Base-by-base conservation (phyloP, 1,140 invertebrate species). In the Drosophila kikkawai region DNA sequence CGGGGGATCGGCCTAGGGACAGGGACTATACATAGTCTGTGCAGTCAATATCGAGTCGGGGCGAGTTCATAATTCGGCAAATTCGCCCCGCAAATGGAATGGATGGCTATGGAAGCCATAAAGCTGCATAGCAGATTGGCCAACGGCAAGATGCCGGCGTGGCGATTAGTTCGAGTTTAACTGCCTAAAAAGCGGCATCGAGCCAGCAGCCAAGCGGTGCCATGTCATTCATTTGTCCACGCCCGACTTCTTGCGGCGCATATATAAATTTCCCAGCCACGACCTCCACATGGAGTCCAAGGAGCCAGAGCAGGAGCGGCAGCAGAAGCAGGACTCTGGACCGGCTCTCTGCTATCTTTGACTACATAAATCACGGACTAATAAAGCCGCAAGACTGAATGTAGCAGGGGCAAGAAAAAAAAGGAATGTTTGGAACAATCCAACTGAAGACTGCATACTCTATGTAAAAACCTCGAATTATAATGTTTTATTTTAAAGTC, bases 361-460 rank as follows among this genome's bases (percentile, higher is more conserved):
- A 90, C 85, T 90, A 85, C 85, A 90, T 90, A 90, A 90, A 90
- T 90, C 85, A 90, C 85, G 71, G 85, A 90, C 85, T 90, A 90
- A 90, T 90, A 90, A 90, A 90, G 85, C 85, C 85, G 82, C 85
- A 90, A 91, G 85, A 91, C 86, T 85, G 70, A 73, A 71, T 73
- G 69, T 84, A 76, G 74, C 65, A 77, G 64, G 65, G 45, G 44
- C 50, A 76, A 48, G 42, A 44, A 58, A 59, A 68, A 76, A 61
- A 12, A 68, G 26, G 48, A 68, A 68, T 70, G 48, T 17, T 9
- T 26, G 9, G 3, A 4, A 4, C 7, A 22, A 26, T 34, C 4
- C 22, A 1, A 7, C 22, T 29, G 48, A 55, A 56, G 22, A 22
- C 37, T 32, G 48, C 5, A 70, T 53, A 56, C 61, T 66, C 60